Percentiles rank a stretch among this genome's conserved stretches.
Evolutionary conservation across 2,797 vertebrate genomes (phyloP).

Genomic region (Acanthornis magna): DNA sequence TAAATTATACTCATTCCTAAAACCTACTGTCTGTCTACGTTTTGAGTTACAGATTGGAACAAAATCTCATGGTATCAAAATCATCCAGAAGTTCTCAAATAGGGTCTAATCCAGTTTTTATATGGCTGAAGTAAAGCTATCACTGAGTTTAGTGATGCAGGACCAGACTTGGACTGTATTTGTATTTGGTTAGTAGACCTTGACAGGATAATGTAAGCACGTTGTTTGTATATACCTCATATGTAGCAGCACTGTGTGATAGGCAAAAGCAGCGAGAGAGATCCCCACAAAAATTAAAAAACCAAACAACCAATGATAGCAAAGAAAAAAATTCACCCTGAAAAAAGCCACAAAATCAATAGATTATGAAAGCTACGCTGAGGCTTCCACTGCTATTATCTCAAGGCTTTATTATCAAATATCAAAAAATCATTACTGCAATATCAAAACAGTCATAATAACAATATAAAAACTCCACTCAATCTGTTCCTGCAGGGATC

Average conservation of each 20-base stretch:
- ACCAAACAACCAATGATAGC: background rate
- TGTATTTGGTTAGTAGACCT: background rate
- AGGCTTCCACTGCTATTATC: constrained; percentile 8
- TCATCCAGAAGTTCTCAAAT: background rate
- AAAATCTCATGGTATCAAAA: background rate
- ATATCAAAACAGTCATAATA: constrained; percentile 50
- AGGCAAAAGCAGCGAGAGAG: no score
- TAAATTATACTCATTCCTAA: background rate
- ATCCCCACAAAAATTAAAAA: constrained; percentile 8
- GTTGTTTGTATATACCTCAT: background rate
- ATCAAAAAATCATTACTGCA: constrained; percentile 62
- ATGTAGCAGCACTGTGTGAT: background rate
- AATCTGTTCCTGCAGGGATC: constrained; percentile 60
- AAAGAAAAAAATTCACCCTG: background rate
- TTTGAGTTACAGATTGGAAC: background rate
- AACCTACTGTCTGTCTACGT: background rate
- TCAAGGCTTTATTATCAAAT: constrained; percentile 49
- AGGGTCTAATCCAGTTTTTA: background rate
- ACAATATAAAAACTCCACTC: constrained; percentile 41
- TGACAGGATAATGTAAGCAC: background rate
- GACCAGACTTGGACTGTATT: background rate
- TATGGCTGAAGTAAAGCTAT: background rate
- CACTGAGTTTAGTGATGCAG: background rate
- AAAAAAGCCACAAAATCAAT: background rate
- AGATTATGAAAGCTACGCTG: background rate